phyloP scores from a whole-genome alignment of 35 echinoderm and acorn worm species.

The Ophioderma brevispina region DNA sequence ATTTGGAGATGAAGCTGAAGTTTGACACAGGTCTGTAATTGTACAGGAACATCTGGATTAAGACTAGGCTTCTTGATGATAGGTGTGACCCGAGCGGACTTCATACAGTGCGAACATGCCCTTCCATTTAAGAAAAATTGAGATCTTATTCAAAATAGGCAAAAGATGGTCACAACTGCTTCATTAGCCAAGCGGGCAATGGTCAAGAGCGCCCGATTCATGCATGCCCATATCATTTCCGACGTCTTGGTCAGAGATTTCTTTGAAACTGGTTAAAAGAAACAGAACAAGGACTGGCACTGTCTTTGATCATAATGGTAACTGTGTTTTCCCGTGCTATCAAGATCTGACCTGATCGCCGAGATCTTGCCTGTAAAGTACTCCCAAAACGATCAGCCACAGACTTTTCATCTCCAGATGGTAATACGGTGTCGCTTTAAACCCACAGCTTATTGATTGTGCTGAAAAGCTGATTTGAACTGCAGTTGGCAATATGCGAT shows the following conservation, averaged over 20 bases:
- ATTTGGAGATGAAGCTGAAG: neutral
- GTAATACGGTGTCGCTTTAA: neutral
- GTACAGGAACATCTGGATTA: neutral
- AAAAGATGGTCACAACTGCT: neutral
- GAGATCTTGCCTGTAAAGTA: neutral
- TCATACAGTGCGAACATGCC: neutral
- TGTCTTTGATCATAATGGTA: neutral
- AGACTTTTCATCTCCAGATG: neutral
- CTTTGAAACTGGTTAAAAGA: neutral
- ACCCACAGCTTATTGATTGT: neutral
- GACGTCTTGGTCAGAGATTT: neutral
- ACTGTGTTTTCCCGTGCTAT: neutral
- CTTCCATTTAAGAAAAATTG: neutral
- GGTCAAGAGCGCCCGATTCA: neutral
- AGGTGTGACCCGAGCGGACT: neutral
- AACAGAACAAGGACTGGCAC: neutral
- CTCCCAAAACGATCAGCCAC: conserved; percentile 1
- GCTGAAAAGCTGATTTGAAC: conserved; percentile 34
- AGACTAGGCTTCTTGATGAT: neutral
- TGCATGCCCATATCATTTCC: neutral
- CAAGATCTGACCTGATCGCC: neutral
- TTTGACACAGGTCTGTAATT: neutral
- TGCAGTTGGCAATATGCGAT: conserved; percentile 21
- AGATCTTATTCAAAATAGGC: neutral
- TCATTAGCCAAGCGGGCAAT: neutral